Conservation (phyloP, 2,113 vertebrate species). For the Erythrolamprus reginae region DNA sequence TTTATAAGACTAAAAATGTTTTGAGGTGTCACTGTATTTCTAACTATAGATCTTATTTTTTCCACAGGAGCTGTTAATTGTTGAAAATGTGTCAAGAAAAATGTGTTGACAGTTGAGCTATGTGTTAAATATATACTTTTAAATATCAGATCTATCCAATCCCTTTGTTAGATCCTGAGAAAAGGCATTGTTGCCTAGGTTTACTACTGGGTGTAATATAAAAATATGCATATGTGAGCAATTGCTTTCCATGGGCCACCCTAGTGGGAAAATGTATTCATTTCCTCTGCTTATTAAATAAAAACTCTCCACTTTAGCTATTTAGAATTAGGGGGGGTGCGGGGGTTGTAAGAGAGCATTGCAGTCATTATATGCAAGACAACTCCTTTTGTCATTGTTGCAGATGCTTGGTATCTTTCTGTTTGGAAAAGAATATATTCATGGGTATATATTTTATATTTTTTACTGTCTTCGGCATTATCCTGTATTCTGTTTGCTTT, state of each 20-base stretch:
- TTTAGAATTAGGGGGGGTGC: too few relatives aligned
- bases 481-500: background rate
- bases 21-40: background rate
- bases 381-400: slow-evolving; percentile 11
- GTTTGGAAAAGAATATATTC: background rate
- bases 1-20: background rate
- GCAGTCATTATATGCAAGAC: background rate
- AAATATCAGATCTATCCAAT: background rate
- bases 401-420: background rate
- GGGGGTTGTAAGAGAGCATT: slow-evolving; percentile 7
- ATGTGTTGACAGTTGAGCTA: background rate
- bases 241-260: background rate
- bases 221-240: background rate
- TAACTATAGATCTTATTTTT: background rate
- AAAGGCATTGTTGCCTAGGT: background rate
- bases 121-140: background rate
- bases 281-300: slow-evolving; percentile 4
- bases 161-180: background rate
- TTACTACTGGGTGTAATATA: slow-evolving; percentile 16
- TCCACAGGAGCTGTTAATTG: background rate
- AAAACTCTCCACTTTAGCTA: background rate
- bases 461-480: background rate
- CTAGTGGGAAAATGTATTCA: background rate
- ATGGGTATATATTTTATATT: background rate
- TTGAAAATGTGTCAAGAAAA: slow-evolving; percentile 8